Percentiles rank a stretch among this genome's conserved stretches.
These are phyloP conservation scores for Pristionchus pacificus DNA, from an alignment of 1,140 invertebrate species.

Conservation along the genomic window DNA sequence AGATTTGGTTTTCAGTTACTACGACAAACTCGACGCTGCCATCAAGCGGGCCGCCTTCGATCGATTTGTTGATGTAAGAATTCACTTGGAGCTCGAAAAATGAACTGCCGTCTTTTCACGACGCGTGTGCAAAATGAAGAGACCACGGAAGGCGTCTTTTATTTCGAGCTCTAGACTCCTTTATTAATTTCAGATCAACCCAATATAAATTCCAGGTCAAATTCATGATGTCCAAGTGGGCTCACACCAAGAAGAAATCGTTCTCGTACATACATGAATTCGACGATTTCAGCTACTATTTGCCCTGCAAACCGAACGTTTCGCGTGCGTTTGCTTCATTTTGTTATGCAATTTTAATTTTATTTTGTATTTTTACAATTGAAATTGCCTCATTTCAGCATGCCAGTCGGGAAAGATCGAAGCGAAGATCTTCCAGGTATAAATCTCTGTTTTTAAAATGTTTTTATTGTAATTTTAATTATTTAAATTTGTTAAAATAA, in stretches of 20 bases:
- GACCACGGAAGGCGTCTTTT: too few relatives aligned
- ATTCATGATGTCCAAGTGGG: constrained; percentile 58
- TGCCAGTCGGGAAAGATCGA: constrained; percentile 23
- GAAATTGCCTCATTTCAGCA: constrained; percentile 8
- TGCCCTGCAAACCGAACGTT: too few relatives aligned
- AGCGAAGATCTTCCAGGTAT: too few relatives aligned
- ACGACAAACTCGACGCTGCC: constrained; percentile 22
- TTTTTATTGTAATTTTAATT: constrained; percentile 9
- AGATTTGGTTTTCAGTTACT: constrained; percentile 20
- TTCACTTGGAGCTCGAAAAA: constrained; percentile 66
- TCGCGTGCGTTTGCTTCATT: too few relatives aligned
- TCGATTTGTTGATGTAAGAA: constrained; percentile 10
- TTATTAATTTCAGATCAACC: too few relatives aligned
- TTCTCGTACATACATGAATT: constrained; percentile 23
- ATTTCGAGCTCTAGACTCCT: too few relatives aligned
- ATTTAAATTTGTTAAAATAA: constrained; percentile 9
- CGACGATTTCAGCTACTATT: constrained; percentile 12
- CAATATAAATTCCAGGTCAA: constrained; percentile 84
- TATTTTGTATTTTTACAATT: not conserved
- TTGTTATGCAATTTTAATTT: too few relatives aligned
- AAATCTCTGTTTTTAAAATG: constrained; percentile 24
- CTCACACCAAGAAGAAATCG: constrained; percentile 8
- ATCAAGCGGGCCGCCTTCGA: constrained; percentile 31
- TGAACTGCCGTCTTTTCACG: too few relatives aligned
- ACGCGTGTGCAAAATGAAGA: too few relatives aligned